phyloP scores from a whole-genome alignment of 2,113 vertebrate species.

The Emydura subglobosa region DNA sequence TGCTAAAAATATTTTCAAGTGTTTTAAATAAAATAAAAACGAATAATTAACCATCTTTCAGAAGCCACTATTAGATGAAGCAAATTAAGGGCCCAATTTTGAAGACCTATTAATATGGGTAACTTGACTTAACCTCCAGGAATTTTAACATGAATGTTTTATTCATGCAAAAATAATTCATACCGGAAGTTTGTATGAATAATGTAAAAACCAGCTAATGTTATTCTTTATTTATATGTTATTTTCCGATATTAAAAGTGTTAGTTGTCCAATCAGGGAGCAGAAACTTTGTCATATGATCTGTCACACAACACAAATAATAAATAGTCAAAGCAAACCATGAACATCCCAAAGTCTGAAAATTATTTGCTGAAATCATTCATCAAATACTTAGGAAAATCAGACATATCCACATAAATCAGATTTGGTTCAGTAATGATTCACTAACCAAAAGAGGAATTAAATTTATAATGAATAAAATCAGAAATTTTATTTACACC shows the following conservation, averaged over 20 bases:
- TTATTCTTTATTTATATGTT: not conserved
- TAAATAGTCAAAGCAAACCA: not conserved
- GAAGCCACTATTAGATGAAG: not conserved
- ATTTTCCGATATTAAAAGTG: not conserved
- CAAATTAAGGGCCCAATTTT: not conserved
- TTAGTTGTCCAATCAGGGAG: not conserved
- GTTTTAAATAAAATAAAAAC: constrained; percentile 29
- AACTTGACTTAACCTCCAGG: not conserved
- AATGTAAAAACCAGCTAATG: not conserved
- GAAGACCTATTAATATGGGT: not conserved
- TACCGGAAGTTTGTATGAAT: not conserved
- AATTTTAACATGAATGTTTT: not conserved
- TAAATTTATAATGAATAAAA: not conserved
- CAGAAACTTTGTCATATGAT: not conserved
- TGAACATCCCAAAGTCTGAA: not conserved
- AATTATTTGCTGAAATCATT: not conserved
- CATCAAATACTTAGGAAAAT: not conserved
- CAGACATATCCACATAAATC: not conserved
- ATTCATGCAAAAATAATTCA: not conserved
- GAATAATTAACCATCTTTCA: not conserved
- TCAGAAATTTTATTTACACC: not conserved
- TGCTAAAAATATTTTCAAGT: not conserved
- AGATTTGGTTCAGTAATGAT: not conserved
- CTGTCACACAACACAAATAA: not conserved
- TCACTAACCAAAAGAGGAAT: not conserved